phyloP scores from a whole-genome alignment of 2,113 vertebrate species.

The Falco punctatus region DNA sequence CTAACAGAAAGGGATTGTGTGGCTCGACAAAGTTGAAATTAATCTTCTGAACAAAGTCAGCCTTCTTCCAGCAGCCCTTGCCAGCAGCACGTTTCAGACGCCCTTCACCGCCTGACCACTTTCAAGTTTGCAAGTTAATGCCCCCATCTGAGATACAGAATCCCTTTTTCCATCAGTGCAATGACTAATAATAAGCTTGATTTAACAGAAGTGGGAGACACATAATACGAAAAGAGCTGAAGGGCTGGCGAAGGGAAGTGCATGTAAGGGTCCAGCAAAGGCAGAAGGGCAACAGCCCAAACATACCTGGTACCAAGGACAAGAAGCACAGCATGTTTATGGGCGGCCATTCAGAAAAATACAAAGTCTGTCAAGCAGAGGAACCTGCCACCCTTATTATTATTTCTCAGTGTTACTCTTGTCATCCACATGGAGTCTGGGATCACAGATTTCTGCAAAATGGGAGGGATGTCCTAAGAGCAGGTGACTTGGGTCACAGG shows the following conservation, averaged over 20 bases:
- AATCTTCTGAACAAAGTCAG: slow-evolving; percentile 74
- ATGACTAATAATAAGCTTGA: neutral
- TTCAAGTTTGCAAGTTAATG: slow-evolving; percentile 3
- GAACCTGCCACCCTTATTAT: neutral
- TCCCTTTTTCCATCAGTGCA: neutral
- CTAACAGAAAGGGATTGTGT: slow-evolving; percentile 78
- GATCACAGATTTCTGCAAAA: neutral
- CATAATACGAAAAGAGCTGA: slow-evolving; percentile 7
- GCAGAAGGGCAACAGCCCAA: neutral
- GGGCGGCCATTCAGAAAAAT: neutral
- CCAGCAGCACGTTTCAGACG: neutral
- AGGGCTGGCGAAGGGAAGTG: neutral
- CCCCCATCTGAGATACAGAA: neutral
- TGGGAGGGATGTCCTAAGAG: neutral
- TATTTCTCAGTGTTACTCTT: neutral
- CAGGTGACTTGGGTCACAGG: neutral
- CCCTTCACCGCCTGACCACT: slow-evolving; percentile 8
- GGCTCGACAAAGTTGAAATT: slow-evolving; percentile 72
- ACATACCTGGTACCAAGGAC: neutral
- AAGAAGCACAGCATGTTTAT: neutral
- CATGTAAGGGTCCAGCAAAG: neutral
- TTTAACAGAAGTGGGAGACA: neutral
- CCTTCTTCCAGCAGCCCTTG: slow-evolving; percentile 62
- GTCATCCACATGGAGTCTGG: neutral
- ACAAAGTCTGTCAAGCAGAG: neutral